Base-by-base conservation (phyloP, 2,113 vertebrate genomes). In the Macquaria ambigua region DNA sequence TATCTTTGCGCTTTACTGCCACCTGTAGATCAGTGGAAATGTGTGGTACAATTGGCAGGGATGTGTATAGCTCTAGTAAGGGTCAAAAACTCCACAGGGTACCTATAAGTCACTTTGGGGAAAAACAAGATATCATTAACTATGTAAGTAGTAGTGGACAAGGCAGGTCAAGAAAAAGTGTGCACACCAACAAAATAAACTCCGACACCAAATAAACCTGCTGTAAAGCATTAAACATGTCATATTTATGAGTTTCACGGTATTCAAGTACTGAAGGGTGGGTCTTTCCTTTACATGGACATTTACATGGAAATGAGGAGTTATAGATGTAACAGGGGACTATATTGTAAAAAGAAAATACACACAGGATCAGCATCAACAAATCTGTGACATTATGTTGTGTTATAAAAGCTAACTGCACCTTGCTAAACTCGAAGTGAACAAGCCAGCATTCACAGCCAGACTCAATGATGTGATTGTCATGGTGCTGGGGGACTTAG, bases 401-500 rank as follows among this genome's bases (percentile, higher is more conserved):
- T 4, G 41, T 73, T 79, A 77, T 84, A 77, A 82, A 87, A 76
- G 43, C 48, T 37, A 75, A 58, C 52, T 58, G 64, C 58, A 71
- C 68, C 31, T 50, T 50, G 11, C 25, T 55, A 61, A 79, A 77
- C 39, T 39, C 15, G 23, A 63, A 58, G 25, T 0, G 41, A 78
- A 88, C 78, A 88, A 78, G 73, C 25, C 74, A 48, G 78, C 75
- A 73, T 82, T 90, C 52, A 88, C 37, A 77, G 43, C 23, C 59
- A 41, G 58, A 81, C 53, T 93, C 63, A 84, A 86, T 89, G 85
- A 70, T 81, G 61, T 58, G 85, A 82, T 77, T 85, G 79, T 89
- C 75, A 25, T 39, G 72, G 72, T 55, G 77, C 64, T 68, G 53
- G 14, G 52, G 79, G 68, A 79, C 77, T 46, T n/a, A n/a, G 34